Conservation (phyloP, 1,140 invertebrate genomes). For the Drosophila albomicans region DNA sequence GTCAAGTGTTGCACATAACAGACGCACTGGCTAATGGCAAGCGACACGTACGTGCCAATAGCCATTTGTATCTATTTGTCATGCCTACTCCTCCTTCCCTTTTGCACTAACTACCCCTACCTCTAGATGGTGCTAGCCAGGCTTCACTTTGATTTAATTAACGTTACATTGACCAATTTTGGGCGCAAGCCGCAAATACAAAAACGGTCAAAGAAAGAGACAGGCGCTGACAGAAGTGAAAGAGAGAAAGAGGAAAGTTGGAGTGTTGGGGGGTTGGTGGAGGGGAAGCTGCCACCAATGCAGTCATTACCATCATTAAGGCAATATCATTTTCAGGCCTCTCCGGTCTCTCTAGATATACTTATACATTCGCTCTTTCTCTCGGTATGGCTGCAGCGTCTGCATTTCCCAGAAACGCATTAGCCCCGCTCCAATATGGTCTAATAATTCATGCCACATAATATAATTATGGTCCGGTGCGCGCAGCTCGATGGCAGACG, state of each 20-base stretch:
- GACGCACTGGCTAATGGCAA: slow-evolving; percentile 76
- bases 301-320: slow-evolving; percentile 84
- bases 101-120: neutral
- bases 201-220: slow-evolving; percentile 53
- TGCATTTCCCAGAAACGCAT: slow-evolving; percentile 82
- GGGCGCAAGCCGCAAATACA: slow-evolving; percentile 59
- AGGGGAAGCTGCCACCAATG: slow-evolving; percentile 57
- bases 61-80: slow-evolving; percentile 83
- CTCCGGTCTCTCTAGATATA: slow-evolving; percentile 19
- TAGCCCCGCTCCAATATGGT: slow-evolving; percentile 83
- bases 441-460: slow-evolving; percentile 85
- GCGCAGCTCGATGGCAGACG: slow-evolving; percentile 65
- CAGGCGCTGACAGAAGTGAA: neutral
- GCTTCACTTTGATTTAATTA: slow-evolving; percentile 80
- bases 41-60: slow-evolving; percentile 81
- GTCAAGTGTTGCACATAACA: slow-evolving; percentile 60
- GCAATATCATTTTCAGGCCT: slow-evolving; percentile 84
- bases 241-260: neutral
- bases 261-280: neutral
- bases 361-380: neutral
- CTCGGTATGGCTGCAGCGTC: slow-evolving; percentile 12
- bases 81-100: slow-evolving; percentile 24
- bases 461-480: slow-evolving; percentile 82
- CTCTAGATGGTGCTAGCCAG: neutral
- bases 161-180: slow-evolving; percentile 83